Percentiles rank a stretch among this genome's conserved stretches.
These are phyloP conservation scores for Scaptomyza pallida DNA, from an alignment of 1,140 invertebrate genomes.

Conservation along the genomic window DNA sequence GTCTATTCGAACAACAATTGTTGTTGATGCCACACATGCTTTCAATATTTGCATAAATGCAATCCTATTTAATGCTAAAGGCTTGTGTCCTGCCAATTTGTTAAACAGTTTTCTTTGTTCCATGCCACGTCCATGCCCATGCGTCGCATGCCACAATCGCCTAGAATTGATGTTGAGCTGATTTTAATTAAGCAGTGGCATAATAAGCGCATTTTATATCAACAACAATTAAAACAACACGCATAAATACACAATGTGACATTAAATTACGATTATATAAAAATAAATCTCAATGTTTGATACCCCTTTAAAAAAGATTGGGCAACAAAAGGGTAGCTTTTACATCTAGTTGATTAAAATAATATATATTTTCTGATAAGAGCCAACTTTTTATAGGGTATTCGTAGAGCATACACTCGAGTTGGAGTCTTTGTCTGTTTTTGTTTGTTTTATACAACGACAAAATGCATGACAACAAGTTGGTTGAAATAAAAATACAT, in stretches of 20 bases:
- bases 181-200: conserved; percentile 75
- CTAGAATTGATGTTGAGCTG: conserved; percentile 46
- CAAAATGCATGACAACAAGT: conserved; percentile 7
- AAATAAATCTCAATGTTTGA: conserved; percentile 7
- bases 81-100: conserved; percentile 3
- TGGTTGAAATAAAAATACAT: conserved; percentile 28
- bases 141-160: no score
- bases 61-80: background rate
- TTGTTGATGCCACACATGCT: background rate
- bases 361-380: no score
- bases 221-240: conserved; percentile 72
- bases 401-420: background rate
- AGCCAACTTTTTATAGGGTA: conserved; percentile 21
- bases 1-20: background rate
- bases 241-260: conserved; percentile 41
- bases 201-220: conserved; percentile 60
- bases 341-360: background rate
- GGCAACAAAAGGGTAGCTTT: background rate
- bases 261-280: conserved; percentile 69
- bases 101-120: conserved; percentile 2
- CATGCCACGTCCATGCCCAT: background rate
- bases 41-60: background rate
- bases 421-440: background rate
- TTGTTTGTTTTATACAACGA: conserved; percentile 9
- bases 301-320: background rate